Evolutionary conservation across 1,140 invertebrate genomes (phyloP), one percentile per base, ranked within the genome.

Genomic region (Eriosoma lanigerum): DNA sequence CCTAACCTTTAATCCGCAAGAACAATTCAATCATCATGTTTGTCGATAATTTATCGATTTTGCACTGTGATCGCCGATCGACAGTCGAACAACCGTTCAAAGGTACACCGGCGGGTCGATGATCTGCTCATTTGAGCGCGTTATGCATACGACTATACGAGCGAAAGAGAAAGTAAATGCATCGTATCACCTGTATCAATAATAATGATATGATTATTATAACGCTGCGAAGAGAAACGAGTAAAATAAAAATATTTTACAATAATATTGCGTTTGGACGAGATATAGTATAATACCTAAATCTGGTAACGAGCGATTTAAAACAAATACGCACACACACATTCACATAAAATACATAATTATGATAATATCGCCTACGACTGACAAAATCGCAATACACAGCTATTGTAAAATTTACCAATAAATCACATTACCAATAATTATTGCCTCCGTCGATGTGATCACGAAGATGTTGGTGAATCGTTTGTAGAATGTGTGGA

Each of bases 121-220:
- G 24, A 24, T 52, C 50, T n/a, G 68, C 19, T 44, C 44, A 50
- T 70, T 70, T 70, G 68, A 52, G 19, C 29, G 46, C 15, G 48
- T 50, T 72, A 50, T 72, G 46, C 15, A 29, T 46, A 48, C 24
- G 9, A 54, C n/a, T n/a, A n/a, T 26, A 26, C 44, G 10, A 50
- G 46, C 48, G 68, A 72, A 72, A 72, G 68, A 52, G 68, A 72
- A 72, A 72, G 68, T 72, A 52, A 29, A 72, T 24, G 24, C 48
- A 72, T 72, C 46, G 68, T 24, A 26, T 48, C 13, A 15, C 24
- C 9, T 66, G 38, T 72, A 72, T 24, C 46, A 50, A 44, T 66
- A 15, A 66, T 19, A 64, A 68, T 68, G 13, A 68, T 68, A 70
- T 50, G 46, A 50, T 50, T 70, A 50, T 50, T 70, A 70, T 50